These are phyloP conservation scores for Macroramphosus scolopax DNA, from an alignment of 2,797 vertebrate species.

Conservation along the genomic window DNA sequence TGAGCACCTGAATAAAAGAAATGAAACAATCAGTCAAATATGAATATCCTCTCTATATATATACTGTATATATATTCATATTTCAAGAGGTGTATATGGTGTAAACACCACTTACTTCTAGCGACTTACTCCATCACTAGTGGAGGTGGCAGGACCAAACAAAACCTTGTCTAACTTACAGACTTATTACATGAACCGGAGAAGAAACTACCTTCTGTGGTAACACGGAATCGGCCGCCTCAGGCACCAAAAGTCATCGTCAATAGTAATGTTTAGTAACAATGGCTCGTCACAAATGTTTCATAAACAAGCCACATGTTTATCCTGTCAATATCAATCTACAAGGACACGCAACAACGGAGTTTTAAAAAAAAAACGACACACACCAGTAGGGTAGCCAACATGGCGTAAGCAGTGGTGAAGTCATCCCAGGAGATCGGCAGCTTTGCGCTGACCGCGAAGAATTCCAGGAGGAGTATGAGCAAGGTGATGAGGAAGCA, in stretches of 20 bases:
- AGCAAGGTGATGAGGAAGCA: slow-evolving; percentile 79
- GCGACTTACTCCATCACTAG: too few species aligned
- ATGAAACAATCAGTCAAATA: neutral
- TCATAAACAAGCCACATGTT: neutral
- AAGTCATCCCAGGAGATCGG: slow-evolving; percentile 88
- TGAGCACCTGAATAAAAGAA: slow-evolving; percentile 69
- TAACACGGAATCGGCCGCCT: too few species aligned
- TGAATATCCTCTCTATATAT: too few species aligned
- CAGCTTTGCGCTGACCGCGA: slow-evolving; percentile 56
- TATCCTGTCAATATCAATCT: neutral
- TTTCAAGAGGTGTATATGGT: too few species aligned
- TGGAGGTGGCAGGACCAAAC: too few species aligned
- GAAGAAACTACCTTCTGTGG: too few species aligned
- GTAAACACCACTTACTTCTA: too few species aligned
- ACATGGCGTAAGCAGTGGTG: slow-evolving; percentile 82
- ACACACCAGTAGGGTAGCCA: slow-evolving; percentile 78
- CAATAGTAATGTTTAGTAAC: neutral
- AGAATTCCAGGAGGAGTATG: slow-evolving; percentile 80
- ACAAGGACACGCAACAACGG: neutral
- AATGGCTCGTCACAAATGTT: neutral
- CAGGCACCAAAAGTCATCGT: too few species aligned
- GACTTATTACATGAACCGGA: too few species aligned
- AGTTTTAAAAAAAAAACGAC: neutral
- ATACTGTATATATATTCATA: too few species aligned
- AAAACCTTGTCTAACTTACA: too few species aligned